These are phyloP conservation scores for Pangasius larnaudii DNA, from an alignment of 2,797 vertebrate genomes.

Conservation along the genomic window DNA sequence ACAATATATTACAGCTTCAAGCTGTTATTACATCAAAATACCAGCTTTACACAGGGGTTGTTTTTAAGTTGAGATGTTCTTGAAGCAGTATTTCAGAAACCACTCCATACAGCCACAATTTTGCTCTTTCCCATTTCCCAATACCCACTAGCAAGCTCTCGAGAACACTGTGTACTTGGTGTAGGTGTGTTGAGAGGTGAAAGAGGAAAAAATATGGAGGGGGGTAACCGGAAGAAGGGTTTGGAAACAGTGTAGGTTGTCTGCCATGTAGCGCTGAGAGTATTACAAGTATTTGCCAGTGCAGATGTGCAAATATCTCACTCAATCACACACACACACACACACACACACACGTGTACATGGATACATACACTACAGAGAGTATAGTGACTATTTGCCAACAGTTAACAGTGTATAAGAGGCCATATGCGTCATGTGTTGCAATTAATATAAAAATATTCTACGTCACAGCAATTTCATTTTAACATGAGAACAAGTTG, in stretches of 20 bases:
- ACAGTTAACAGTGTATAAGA: background rate
- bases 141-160: background rate
- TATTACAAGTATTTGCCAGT: background rate
- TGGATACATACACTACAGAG: background rate
- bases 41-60: background rate
- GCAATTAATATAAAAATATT: background rate
- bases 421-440: background rate
- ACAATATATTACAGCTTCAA: background rate
- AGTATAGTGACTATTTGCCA: background rate
- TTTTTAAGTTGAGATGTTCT: background rate
- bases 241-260: background rate
- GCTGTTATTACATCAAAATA: constrained; percentile 4
- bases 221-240: background rate
- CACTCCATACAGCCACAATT: background rate
- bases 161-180: background rate
- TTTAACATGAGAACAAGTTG: background rate
- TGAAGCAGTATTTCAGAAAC: background rate
- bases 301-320: background rate
- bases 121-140: background rate
- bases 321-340: background rate
- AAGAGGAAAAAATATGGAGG: background rate
- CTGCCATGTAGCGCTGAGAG: background rate
- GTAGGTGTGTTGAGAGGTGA: background rate
- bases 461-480: background rate
- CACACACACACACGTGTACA: background rate